These are phyloP conservation scores for Drosophila ezoana DNA, from an alignment of 2,888 invertebrate species.

Conservation along the genomic window DNA sequence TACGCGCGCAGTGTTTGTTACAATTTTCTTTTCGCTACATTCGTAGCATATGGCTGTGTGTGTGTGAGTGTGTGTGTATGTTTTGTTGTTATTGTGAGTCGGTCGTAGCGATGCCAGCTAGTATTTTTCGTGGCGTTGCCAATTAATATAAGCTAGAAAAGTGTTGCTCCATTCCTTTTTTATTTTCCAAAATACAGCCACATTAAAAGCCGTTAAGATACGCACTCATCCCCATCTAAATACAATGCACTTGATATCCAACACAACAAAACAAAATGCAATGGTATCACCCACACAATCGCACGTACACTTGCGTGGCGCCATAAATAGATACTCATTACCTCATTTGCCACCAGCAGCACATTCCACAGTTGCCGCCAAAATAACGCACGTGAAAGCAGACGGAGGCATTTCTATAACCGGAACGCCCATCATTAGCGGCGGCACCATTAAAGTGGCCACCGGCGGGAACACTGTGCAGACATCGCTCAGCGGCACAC, in stretches of 20 bases:
- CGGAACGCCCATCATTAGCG: conserved; percentile 63
- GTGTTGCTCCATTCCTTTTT: conserved; percentile 41
- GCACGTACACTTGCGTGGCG: conserved; percentile 61
- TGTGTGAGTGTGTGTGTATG: conserved; percentile 40
- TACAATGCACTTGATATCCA: conserved; percentile 53
- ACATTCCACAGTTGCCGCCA: conserved; percentile 85
- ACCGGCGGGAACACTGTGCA: conserved; percentile 63
- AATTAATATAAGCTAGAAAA: conserved; percentile 24
- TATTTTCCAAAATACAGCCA: conserved; percentile 46
- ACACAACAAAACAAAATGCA: conserved; percentile 47
- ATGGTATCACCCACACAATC: conserved; percentile 54
- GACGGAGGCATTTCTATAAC: conserved; percentile 71
- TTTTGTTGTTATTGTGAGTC: conserved; percentile 73
- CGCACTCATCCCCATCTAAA: conserved; percentile 58
- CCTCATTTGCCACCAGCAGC: conserved; percentile 68
- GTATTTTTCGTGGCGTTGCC: conserved; percentile 43
- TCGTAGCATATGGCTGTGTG: conserved; percentile 55
- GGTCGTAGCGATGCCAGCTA: conserved; percentile 70
- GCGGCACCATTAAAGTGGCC: conserved; percentile 79
- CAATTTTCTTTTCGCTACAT: conserved; percentile 48
- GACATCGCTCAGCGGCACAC: conserved; percentile 68
- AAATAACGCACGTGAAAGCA: conserved; percentile 86
- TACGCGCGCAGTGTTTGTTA: conserved; percentile 66
- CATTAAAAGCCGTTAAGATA: conserved; percentile 69
- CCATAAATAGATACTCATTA: conserved; percentile 75